phyloP scores from a whole-genome alignment of 2,888 invertebrate species.

The Drosophila maculinotata region DNA sequence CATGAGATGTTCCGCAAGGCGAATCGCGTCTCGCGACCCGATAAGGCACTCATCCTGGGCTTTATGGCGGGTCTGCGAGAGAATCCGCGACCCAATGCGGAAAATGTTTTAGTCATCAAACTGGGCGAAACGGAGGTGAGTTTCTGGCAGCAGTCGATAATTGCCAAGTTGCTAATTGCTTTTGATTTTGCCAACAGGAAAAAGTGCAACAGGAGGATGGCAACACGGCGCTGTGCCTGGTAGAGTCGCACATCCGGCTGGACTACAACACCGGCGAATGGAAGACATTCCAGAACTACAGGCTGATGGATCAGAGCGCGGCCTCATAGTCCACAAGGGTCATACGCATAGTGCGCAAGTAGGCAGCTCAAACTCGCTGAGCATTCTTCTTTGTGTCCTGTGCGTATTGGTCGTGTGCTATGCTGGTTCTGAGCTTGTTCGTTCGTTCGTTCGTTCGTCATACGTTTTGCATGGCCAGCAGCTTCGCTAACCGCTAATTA shows the following conservation, averaged over 20 bases:
- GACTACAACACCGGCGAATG: conserved; percentile 99
- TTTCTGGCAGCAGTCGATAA: background rate
- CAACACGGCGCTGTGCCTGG: conserved; percentile 87
- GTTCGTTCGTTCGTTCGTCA: conserved; percentile 36
- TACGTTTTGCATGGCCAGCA: conserved; percentile 44
- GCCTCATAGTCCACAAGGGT: conserved; percentile 76
- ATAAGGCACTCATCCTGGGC: conserved; percentile 98
- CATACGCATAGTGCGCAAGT: conserved; percentile 72
- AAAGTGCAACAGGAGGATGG: conserved; percentile 94
- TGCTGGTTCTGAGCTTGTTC: conserved; percentile 25
- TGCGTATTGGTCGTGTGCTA: conserved; percentile 50
- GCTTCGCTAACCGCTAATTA: conserved; percentile 55
- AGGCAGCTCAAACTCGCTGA: conserved; percentile 28
- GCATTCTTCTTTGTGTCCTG: conserved; percentile 2
- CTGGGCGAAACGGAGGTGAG: conserved; percentile 92
- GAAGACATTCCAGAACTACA: conserved; percentile 96
- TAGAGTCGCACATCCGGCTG: conserved; percentile 98
- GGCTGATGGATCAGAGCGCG: conserved; percentile 88
- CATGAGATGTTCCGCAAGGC: conserved; percentile 99
- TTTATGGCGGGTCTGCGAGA: conserved; percentile 99
- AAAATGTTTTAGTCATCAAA: conserved; percentile 98
- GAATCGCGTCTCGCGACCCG: conserved; percentile 97
- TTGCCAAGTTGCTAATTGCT: background rate
- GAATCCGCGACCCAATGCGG: conserved; percentile 98
- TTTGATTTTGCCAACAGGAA: conserved; percentile 86